These are phyloP conservation scores for Cydia amplana DNA, from an alignment of 1,140 invertebrate species.

Conservation along the genomic window DNA sequence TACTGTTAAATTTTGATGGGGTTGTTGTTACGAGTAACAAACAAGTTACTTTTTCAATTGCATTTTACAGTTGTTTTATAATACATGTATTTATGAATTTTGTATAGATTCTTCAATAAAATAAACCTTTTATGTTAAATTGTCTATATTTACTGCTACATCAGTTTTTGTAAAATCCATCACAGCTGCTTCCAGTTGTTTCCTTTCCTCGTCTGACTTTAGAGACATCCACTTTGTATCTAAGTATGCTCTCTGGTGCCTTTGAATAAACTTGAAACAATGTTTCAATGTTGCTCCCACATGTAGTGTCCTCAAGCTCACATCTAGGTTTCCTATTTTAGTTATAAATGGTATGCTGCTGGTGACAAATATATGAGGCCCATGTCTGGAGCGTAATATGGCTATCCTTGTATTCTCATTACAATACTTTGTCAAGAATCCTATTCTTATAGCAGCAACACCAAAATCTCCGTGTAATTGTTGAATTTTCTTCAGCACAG, in stretches of 20 bases:
- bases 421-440: conserved; percentile 88
- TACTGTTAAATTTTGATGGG: too few species aligned
- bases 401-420: conserved; percentile 87
- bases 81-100: background rate
- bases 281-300: conserved; percentile 88
- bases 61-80: background rate
- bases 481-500: conserved; percentile 82
- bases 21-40: too few species aligned
- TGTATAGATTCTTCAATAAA: background rate
- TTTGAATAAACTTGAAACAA: conserved; percentile 86
- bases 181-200: conserved; percentile 77
- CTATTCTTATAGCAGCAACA: conserved; percentile 82
- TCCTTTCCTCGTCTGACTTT: conserved; percentile 80
- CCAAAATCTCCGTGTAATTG: conserved; percentile 87
- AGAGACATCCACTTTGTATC: conserved; percentile 79
- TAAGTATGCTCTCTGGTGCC: conserved; percentile 82
- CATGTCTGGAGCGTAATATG: conserved; percentile 85
- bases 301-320: conserved; percentile 84
- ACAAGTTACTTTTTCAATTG: too few species aligned
- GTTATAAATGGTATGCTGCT: conserved; percentile 84
- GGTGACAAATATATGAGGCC: conserved; percentile 85
- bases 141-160: conserved; percentile 66
- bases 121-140: conserved; percentile 46
- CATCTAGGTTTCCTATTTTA: conserved; percentile 81
- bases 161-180: conserved; percentile 77